Evolutionary conservation across 2,888 invertebrate genomes (phyloP).

Genomic region (Pyrocoelia pectoralis): DNA sequence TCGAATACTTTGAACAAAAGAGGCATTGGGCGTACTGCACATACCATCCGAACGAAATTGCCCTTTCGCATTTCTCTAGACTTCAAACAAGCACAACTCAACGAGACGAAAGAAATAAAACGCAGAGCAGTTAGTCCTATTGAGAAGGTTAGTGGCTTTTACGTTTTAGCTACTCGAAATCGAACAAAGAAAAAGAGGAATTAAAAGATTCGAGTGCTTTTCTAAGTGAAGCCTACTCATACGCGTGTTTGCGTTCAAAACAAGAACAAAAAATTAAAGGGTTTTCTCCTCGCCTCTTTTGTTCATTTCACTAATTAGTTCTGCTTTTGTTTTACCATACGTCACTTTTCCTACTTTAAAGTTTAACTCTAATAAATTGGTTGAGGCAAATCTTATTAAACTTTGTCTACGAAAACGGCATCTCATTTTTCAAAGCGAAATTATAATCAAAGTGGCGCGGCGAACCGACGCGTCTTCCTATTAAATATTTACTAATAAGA

Average conservation of each 20-base stretch:
- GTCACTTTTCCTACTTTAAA: too few species aligned
- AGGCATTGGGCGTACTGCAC: conserved; percentile 15
- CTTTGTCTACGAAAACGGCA: not conserved
- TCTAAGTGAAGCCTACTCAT: not conserved
- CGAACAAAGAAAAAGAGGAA: conserved; percentile 36
- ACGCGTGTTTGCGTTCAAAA: not conserved
- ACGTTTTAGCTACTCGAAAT: conserved; percentile 27
- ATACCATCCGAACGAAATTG: conserved; percentile 22
- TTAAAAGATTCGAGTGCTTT: conserved; percentile 17
- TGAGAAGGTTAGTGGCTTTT: conserved; percentile 27
- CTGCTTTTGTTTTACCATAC: too few species aligned
- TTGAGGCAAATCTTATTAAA: not conserved
- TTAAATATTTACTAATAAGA: too few species aligned
- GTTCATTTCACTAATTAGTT: too few species aligned
- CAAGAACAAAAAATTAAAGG: not conserved
- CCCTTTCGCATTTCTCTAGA: conserved; percentile 24
- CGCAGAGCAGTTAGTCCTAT: conserved; percentile 16
- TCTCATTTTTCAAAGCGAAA: not conserved
- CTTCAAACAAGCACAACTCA: conserved; percentile 20
- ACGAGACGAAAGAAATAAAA: conserved; percentile 23
- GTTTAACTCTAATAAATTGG: too few species aligned
- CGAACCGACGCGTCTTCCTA: too few species aligned
- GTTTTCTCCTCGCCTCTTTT: too few species aligned
- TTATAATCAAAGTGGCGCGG: not conserved
- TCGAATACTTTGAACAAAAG: conserved; percentile 16